Base-by-base conservation (phyloP, 2,797 vertebrate genomes). In the Phrynocephalus vlangalii region DNA sequence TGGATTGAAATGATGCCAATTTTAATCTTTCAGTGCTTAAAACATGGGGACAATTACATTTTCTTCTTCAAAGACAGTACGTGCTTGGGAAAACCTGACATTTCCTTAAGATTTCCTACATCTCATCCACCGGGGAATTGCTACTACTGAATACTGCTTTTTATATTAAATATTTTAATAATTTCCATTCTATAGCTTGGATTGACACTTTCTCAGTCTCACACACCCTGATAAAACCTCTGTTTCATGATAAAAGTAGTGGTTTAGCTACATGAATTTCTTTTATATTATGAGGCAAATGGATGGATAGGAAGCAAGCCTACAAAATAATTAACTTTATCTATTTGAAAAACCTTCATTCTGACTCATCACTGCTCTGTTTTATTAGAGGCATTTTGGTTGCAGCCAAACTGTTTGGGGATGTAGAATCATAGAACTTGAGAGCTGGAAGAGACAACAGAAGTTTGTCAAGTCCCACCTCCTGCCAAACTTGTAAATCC, bases 71-170 rank as follows among this genome's bases (percentile, higher is more conserved):
- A 78, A 84, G 38, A 60, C 16, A 63, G 60, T 68, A 79, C 33
- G 33, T 79, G 80, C 16, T 78, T 72, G 30, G 68, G 50, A 89
- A 86, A 73, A 86, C 22, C 20, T 89, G 88, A 89, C 73, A 83
- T 86, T 83, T 89, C 82, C 73, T 78, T 30, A 86, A 88, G 66
- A 79, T 33, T 72, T 50, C 22, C 18, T 84, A 26, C 22, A 56
- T 90, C n/a, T 79, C 20, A 7, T 56, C 13, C 33, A 6, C 79
- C 50, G 30, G 18, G 26, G 81, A 90, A 92, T 86, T 85, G 3
- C 0, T 91, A 90, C n/a, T 72, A 30, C 3, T 82, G 15, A 80
- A 52, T 0, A 7, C 0, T 82, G 52, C 0, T 6, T 87, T 83
- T 91, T 2, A 79, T 50, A 78, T 85, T 9, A 75, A 79, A 60